Conservation (phyloP, 2,888 invertebrate genomes). For the Trachelus troglodyta region DNA sequence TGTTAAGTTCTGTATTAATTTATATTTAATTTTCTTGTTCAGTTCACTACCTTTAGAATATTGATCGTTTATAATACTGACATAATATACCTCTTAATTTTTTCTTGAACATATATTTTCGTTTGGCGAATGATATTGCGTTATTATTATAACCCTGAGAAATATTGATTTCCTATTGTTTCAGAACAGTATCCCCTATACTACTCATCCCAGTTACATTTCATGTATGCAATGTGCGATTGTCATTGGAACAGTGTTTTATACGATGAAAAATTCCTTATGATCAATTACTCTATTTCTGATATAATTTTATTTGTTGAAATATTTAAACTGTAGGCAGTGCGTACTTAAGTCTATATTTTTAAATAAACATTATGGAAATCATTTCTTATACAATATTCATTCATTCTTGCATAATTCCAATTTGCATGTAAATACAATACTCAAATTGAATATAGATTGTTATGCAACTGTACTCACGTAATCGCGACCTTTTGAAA, state of each 20-base stretch:
- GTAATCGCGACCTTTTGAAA: background rate
- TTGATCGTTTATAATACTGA: background rate
- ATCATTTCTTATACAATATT: background rate
- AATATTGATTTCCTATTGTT: conserved; percentile 34
- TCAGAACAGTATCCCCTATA: conserved; percentile 9
- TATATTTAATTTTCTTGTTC: background rate
- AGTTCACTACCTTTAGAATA: background rate
- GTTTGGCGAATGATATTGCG: background rate
- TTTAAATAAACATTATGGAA: background rate
- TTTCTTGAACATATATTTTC: background rate
- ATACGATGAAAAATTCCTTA: background rate
- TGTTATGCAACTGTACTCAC: background rate
- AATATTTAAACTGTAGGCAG: background rate
- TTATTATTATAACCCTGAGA: conserved; percentile 6
- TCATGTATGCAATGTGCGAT: background rate
- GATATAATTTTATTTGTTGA: background rate
- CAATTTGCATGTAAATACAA: background rate
- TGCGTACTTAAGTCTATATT: background rate
- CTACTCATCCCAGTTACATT: background rate
- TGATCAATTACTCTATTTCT: background rate
- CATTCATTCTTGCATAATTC: background rate
- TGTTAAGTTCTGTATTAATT: background rate
- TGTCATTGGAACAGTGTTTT: background rate
- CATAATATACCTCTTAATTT: background rate
- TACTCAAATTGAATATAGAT: background rate